These are phyloP conservation scores for Rhea americana DNA, from an alignment of 2,113 vertebrate genomes.

Conservation along the genomic window DNA sequence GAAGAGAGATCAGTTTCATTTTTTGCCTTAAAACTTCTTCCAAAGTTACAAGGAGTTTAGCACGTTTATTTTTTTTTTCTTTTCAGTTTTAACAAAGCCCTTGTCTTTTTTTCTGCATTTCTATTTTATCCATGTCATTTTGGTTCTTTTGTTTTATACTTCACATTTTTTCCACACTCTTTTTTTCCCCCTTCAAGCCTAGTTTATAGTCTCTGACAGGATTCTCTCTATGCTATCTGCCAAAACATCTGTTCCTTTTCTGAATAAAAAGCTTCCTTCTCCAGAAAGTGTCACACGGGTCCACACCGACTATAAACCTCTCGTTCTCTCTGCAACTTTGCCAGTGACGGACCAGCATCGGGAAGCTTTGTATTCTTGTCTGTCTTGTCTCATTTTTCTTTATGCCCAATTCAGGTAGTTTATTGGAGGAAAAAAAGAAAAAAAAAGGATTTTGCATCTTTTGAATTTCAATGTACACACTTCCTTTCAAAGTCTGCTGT, in stretches of 20 bases:
- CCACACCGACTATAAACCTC: constrained; percentile 56
- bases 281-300: constrained; percentile 60
- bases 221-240: constrained; percentile 73
- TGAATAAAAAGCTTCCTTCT: constrained; percentile 73
- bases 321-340: constrained; percentile 15
- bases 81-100: constrained; percentile 63
- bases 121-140: constrained; percentile 70
- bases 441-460: neutral
- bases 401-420: neutral
- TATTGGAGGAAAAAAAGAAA: neutral
- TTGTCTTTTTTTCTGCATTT: constrained; percentile 57
- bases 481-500: neutral
- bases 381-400: constrained; percentile 35
- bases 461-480: neutral
- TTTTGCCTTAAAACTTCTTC: constrained; percentile 51
- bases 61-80: constrained; percentile 48
- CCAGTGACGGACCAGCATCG: constrained; percentile 2
- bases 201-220: constrained; percentile 74
- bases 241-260: constrained; percentile 76
- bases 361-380: constrained; percentile 36
- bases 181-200: constrained; percentile 57
- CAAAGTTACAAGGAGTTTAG: constrained; percentile 59
- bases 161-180: constrained; percentile 57
- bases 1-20: constrained; percentile 51
- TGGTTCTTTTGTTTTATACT: constrained; percentile 69